Evolutionary conservation across 2,888 invertebrate species (phyloP), one percentile per base, ranked within the genome.

Genomic region (Tachina lurida): DNA sequence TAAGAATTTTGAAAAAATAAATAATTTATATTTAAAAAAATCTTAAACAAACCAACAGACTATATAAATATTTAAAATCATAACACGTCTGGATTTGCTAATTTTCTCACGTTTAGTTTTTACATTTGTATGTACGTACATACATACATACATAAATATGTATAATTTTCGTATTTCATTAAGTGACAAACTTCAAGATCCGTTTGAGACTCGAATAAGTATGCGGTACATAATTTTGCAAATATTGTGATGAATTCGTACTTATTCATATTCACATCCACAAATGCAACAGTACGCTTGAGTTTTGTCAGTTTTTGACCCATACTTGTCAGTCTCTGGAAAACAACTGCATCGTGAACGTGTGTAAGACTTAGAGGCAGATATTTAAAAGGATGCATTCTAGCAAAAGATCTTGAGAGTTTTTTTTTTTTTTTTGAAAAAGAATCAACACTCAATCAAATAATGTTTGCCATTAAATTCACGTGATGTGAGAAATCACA

Each of bases 81-180:
- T 76, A 83, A 67, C 86, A 86, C 83, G 86, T 86, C 71, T 22
- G 17, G 43, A 7, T 76, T 82, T 80, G 86, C 79, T 87, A 87
- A 87, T 84, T 84, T 86, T 87, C 83, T 86, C 87, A 86, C 84
- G 87, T 86, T 84, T 75, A 63, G 58, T 70, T 71, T 62, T 67
- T 67, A 17, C 1, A 22, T 75, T 58, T 74, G 19, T 43, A 41
- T 67, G 49, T 49, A 13, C 12, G 31, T 7, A 31, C 31, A 31
- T 31, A 7, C 31, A 31, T 4, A 4, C 31, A 31, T 4, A 31
- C 4, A 2, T 31, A 31, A 15, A 22, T 67, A 31, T 65, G 12
- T 41, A 7, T 58, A 31, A 9, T 65, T 31, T 67, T 39, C 12
- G 19, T 45, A 8, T 77, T 76, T 70, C 22, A 60, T 67, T 52